A percentile compares a stretch with the other conserved stretches of the same genome.
Evolutionary conservation across 2,113 vertebrate species (phyloP).

Genomic region (Felis catus): F.catus_Fca126_mat1.0 CM031421.1:96272001-96272500

Average conservation of each 20-base stretch:
- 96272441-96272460: no score
- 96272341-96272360: not conserved
- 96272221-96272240: not conserved
- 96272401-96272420: no score
- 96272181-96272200: not conserved
- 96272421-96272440: no score
- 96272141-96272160: rapidly evolving
- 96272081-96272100: not conserved
- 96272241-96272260: not conserved
- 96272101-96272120: not conserved
- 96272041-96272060: not conserved
- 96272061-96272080: not conserved
- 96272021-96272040: not conserved
- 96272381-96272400: no score
- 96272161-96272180: rapidly evolving
- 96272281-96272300: not conserved
- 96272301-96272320: not conserved
- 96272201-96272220: not conserved
- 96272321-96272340: not conserved
- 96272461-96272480: no score
- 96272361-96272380: no score
- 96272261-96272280: not conserved
- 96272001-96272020: not conserved
- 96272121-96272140: not conserved
- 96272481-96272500: no score